phyloP scores from a whole-genome alignment of 2,888 invertebrate genomes.

The Lottia scabra region DNA sequence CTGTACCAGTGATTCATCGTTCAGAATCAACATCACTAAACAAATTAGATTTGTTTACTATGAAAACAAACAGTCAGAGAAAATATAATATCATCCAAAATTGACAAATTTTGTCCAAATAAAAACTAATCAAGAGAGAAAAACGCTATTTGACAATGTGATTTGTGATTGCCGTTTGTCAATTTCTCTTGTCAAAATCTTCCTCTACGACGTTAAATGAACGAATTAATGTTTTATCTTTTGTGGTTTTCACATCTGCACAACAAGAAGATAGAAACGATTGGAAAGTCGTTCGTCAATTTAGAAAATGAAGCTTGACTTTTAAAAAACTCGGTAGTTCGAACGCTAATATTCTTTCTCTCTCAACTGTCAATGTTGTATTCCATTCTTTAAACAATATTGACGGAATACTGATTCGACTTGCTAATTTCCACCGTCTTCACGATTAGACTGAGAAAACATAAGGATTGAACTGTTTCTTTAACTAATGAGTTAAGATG shows the following conservation, averaged over 20 bases:
- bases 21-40: not conserved
- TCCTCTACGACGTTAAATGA: not conserved
- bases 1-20: not conserved
- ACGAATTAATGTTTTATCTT: not conserved
- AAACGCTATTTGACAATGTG: not conserved
- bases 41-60: not conserved
- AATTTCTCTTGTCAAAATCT: not conserved
- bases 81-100: not conserved
- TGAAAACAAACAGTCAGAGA: not conserved
- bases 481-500: not conserved
- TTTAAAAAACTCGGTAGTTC: too few species aligned
- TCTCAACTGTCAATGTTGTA: too few species aligned
- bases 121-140: constrained; percentile 1
- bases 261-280: not conserved
- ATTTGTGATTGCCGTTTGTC: not conserved
- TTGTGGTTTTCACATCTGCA: constrained; percentile 6
- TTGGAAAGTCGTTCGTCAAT: constrained; percentile 1
- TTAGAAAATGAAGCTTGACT: too few species aligned
- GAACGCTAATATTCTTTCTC: too few species aligned
- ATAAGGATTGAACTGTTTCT: constrained; percentile 1
- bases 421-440: not conserved
- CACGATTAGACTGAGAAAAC: not conserved
- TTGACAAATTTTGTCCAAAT: constrained; percentile 3
- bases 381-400: not conserved
- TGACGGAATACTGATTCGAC: not conserved